Conservation (phyloP, 1,140 invertebrate species). For the Leptonema lineaticorne region DNA sequence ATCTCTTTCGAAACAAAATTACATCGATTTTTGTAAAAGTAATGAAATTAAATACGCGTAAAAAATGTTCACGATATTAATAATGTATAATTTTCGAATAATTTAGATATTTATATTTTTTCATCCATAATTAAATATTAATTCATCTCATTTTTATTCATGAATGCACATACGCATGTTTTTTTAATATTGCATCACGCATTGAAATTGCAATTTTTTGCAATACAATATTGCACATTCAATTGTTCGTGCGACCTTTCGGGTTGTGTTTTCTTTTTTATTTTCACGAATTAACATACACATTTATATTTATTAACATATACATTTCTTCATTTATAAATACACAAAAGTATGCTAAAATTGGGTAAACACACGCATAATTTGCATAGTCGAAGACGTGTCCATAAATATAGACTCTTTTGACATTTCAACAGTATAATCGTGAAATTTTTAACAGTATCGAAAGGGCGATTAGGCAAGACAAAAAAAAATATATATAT, state of each 20-base stretch:
- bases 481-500: background rate
- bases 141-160: background rate
- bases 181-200: background rate
- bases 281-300: background rate
- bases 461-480: conserved; percentile 10
- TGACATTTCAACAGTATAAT: background rate
- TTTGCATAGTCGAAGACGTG: too few species aligned
- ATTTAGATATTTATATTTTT: background rate
- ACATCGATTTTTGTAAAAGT: too few species aligned
- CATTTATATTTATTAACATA: too few species aligned
- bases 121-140: background rate
- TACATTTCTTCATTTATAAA: background rate
- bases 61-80: too few species aligned
- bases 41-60: too few species aligned
- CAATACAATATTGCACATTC: background rate
- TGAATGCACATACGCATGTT: too few species aligned
- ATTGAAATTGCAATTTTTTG: conserved; percentile 18
- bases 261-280: background rate
- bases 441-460: background rate
- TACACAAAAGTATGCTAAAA: background rate
- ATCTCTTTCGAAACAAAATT: too few species aligned
- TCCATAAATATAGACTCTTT: too few species aligned
- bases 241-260: background rate
- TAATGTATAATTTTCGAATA: too few species aligned
- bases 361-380: background rate